These are phyloP conservation scores for Acyrthosiphon pisum DNA, from an alignment of 1,140 invertebrate species.

Conservation along the genomic window DNA sequence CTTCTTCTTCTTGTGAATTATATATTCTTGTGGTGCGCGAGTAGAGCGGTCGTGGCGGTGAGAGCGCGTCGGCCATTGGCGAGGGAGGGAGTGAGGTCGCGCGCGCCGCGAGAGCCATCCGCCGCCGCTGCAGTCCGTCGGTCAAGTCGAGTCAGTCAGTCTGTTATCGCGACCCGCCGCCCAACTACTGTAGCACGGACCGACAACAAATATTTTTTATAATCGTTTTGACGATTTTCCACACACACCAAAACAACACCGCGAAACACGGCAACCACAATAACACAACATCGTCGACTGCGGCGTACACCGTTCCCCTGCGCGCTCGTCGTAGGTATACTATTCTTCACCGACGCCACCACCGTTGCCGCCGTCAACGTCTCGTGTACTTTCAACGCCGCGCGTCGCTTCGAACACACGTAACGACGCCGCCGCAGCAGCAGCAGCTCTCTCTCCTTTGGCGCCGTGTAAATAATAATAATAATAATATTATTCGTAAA, in stretches of 20 bases:
- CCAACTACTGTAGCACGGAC: not conserved
- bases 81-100: not conserved
- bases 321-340: not conserved
- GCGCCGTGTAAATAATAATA: not conserved
- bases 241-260: not conserved
- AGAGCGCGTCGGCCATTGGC: not conserved
- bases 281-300: not conserved
- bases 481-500: not conserved
- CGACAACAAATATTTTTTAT: not conserved
- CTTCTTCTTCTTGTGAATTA: not conserved
- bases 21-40: constrained; percentile 5
- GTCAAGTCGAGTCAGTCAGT: constrained; percentile 29
- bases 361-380: not conserved
- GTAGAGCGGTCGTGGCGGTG: constrained; percentile 7
- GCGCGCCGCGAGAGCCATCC: constrained; percentile 19
- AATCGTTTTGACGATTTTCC: not conserved
- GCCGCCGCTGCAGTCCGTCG: not conserved
- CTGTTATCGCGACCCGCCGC: constrained; percentile 12
- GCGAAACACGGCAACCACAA: not conserved
- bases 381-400: not conserved
- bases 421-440: not conserved
- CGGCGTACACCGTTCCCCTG: not conserved
- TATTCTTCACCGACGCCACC: not conserved
- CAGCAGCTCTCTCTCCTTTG: not conserved
- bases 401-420: not conserved